Base-by-base conservation (phyloP, 2,888 invertebrate genomes). In the Yponomeuta malinellus region DNA sequence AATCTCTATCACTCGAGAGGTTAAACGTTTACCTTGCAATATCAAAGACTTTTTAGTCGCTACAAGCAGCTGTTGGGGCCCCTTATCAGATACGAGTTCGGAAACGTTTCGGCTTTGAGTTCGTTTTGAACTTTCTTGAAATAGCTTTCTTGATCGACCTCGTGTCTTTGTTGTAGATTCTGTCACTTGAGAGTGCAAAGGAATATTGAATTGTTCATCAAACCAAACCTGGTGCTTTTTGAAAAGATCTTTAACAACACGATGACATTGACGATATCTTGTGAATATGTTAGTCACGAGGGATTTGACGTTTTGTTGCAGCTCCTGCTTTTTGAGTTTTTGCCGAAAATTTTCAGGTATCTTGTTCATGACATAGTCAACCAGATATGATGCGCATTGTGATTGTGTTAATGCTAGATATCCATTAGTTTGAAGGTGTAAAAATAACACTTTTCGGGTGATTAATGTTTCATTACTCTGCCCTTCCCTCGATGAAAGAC, bases 341-440 rank as follows among this genome's bases (percentile, higher is more conserved):
- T 63, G n/a, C n/a, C 63, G 63, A n/a, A n/a, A 12, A 23, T 63
- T 63, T 63, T 2, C 8, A 12, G 15, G 12, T 23, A 63, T 12
- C 59, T 59, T 63, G n/a, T 23, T 63, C 63, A 63, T 23, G n/a
- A 63, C 63, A 63, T 63, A 63, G 63, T 63, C 63, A 63, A 12
- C 12, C n/a, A 63, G n/a, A 23, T 63, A 23, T 63, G 12, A 12
- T 63, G n/a, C 63, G n/a, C 63, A 63, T 63, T 63, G 63, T n/a
- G 63, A n/a, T n/a, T 63, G 63, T 63, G 15, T 23, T 63, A 63
- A 23, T 12, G 15, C n/a, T 23, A 63, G 63, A 63, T 63, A 63
- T 63, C n/a, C n/a, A 63, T 63, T 63, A 63, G 15, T 12, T 63
- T 63, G 63, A 23, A 63, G 63, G n/a, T 63, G 63, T n/a, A 63